phyloP scores from a whole-genome alignment of 1,140 invertebrate species.

The Aphidius gifuensis region DNA sequence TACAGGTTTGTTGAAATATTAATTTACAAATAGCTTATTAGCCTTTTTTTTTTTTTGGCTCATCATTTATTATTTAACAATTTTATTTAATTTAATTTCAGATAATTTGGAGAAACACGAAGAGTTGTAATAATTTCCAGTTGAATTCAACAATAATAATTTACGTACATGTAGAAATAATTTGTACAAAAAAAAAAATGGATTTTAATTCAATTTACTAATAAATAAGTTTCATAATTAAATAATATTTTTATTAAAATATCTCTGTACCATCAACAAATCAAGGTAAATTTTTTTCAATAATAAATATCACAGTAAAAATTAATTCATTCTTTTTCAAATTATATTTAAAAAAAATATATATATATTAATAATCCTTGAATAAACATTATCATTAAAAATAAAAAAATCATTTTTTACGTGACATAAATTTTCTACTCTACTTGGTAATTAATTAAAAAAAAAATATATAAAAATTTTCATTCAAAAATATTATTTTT shows the following conservation, averaged over 20 bases:
- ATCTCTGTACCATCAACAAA: no score
- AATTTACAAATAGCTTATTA: neutral
- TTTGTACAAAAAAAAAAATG: slow-evolving; percentile 13
- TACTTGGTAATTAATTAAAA: no score
- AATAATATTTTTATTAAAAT: neutral
- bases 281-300: no score
- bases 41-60: slow-evolving; percentile 9
- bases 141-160: neutral
- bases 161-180: slow-evolving; percentile 1
- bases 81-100: slow-evolving; percentile 26
- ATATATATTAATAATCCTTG: no score
- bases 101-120: slow-evolving; percentile 38
- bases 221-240: neutral
- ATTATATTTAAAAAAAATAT: no score
- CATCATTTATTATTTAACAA: neutral
- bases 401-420: no score
- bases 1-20: slow-evolving; percentile 31
- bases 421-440: no score
- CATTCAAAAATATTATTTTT: no score
- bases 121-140: slow-evolving; percentile 40
- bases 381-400: no score
- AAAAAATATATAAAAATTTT: no score
- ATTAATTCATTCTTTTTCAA: no score
- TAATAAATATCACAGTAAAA: no score
- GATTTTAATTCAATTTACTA: neutral